Percentiles rank a stretch among this genome's conserved stretches.
These are phyloP conservation scores for Macquaria ambigua DNA, from an alignment of 2,113 vertebrate genomes.

Conservation along the genomic window DNA sequence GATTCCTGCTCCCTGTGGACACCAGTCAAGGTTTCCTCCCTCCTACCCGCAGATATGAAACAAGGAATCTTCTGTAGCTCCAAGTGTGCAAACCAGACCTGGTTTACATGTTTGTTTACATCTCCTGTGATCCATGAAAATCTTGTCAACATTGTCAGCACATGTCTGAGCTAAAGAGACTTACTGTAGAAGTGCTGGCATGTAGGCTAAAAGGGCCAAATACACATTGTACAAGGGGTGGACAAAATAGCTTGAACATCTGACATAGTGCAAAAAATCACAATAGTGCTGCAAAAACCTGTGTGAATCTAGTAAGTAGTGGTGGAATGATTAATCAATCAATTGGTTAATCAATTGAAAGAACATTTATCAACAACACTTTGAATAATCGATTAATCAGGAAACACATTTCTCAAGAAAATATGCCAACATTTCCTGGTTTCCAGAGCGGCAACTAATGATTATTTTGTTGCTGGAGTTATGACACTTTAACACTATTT, in stretches of 20 bases:
- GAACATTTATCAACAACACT: background rate
- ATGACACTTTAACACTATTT: background rate
- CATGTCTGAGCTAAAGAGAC: constrained; percentile 31
- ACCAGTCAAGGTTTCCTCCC: constrained; percentile 69
- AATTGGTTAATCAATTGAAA: background rate
- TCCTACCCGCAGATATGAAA: constrained; percentile 26
- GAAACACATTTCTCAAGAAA: background rate
- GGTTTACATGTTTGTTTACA: constrained; percentile 44
- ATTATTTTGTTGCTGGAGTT: background rate
- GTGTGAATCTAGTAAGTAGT: background rate
- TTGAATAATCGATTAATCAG: background rate
- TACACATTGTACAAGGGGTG: background rate
- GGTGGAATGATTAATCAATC: background rate
- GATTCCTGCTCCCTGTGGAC: constrained; percentile 78
- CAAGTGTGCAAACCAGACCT: constrained; percentile 3
- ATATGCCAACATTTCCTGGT: background rate
- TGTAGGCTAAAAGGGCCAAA: background rate
- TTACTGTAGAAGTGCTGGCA: background rate
- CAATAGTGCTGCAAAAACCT: background rate
- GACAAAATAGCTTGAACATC: background rate
- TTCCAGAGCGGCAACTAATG: background rate
- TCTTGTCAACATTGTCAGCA: constrained; percentile 34
- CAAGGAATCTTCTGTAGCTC: constrained; percentile 30
- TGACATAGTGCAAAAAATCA: background rate
- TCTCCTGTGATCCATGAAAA: constrained; percentile 15